phyloP scores from a whole-genome alignment of 30 jellyfish, hydroid and myxozoan species.

The Hydractinia symbiolongicarpus region DNA sequence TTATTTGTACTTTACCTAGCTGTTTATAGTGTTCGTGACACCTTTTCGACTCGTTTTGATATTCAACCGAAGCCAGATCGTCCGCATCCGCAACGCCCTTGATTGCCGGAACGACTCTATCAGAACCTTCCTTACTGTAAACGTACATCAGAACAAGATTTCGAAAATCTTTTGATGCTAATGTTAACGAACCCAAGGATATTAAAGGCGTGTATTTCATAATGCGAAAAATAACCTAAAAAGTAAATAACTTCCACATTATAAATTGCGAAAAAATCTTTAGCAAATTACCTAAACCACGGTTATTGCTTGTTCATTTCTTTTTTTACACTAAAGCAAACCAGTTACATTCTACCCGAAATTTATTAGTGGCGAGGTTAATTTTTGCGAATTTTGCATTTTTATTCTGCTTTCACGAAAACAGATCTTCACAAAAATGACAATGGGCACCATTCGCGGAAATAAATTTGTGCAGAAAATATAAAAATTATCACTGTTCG shows the following conservation, averaged over 20 bases:
- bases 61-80: constrained; percentile 23
- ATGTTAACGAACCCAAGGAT: constrained; percentile 62
- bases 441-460: too few relatives aligned
- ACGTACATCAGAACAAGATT: constrained; percentile 53
- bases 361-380: too few relatives aligned
- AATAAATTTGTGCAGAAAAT: too few relatives aligned
- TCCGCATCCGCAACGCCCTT: constrained; percentile 20
- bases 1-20: constrained; percentile 36
- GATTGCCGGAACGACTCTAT: constrained; percentile 45
- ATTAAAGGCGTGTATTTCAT: constrained; percentile 41
- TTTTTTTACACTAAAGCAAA: too few relatives aligned
- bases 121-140: constrained; percentile 62
- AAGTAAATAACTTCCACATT: not conserved
- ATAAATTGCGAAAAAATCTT: not conserved
- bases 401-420: too few relatives aligned
- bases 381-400: too few relatives aligned
- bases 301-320: too few relatives aligned
- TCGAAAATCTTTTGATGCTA: constrained; percentile 72
- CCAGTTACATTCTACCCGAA: too few relatives aligned
- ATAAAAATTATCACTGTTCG: too few relatives aligned
- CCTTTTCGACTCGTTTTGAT: constrained; percentile 24
- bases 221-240: constrained; percentile 38
- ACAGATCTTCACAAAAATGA: too few relatives aligned
- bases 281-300: too few relatives aligned
- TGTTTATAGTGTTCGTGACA: constrained; percentile 65